Percentiles rank a stretch among this genome's conserved stretches.
These are phyloP conservation scores for Philereme transversata DNA, from an alignment of 2,888 invertebrate genomes.

Conservation along the genomic window DNA sequence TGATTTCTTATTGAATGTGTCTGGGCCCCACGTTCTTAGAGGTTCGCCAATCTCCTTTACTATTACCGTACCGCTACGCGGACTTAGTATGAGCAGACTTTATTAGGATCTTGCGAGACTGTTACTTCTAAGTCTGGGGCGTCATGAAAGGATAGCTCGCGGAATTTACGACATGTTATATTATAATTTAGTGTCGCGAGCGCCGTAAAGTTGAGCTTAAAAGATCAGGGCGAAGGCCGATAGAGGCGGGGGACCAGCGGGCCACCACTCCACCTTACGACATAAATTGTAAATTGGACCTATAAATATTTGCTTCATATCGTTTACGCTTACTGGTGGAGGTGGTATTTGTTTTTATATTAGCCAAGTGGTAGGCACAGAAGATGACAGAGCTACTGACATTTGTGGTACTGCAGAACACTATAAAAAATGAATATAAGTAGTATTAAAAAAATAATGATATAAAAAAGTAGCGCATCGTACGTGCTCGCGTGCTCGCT, in stretches of 20 bases:
- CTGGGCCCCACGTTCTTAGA: no score
- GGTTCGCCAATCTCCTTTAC: no score
- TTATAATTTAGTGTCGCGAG: slow-evolving; percentile 80
- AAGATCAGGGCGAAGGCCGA: slow-evolving; percentile 65
- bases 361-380: no score
- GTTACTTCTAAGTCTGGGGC: slow-evolving; percentile 55
- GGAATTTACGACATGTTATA: slow-evolving; percentile 82
- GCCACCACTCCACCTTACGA: slow-evolving; percentile 30
- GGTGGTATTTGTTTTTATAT: neutral
- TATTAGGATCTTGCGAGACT: slow-evolving; percentile 55
- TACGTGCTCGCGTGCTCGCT: no score
- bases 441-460: no score
- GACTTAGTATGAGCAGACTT: no score
- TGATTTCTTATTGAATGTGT: no score
- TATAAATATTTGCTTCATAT: slow-evolving; percentile 28
- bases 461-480: no score
- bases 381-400: no score
- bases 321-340: neutral
- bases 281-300: slow-evolving; percentile 35
- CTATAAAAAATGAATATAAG: no score
- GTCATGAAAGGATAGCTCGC: slow-evolving; percentile 76
- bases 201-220: slow-evolving; percentile 79
- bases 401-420: neutral
- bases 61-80: no score
- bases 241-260: slow-evolving; percentile 38